These are phyloP conservation scores for Meandrusa payeni DNA, from an alignment of 2,888 invertebrate species.

Conservation along the genomic window DNA sequence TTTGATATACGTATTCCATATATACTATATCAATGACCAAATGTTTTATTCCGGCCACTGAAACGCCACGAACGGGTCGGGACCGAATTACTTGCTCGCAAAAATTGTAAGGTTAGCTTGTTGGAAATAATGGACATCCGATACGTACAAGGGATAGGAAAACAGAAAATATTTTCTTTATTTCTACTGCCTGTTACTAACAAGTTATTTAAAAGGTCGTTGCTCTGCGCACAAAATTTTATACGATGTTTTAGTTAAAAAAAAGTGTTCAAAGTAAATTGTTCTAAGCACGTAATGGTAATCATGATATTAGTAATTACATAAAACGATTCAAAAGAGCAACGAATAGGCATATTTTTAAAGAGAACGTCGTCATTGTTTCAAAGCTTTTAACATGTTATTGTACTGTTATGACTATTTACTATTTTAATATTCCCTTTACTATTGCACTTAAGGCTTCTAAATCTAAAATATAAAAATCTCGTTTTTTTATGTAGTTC, in stretches of 20 bases:
- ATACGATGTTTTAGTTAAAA: not conserved
- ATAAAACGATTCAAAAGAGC: no score
- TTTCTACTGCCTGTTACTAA: constrained; percentile 6
- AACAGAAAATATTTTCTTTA: constrained; percentile 15
- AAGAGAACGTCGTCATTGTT: no score
- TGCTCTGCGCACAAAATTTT: not conserved
- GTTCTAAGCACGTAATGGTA: no score
- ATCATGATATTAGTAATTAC: no score
- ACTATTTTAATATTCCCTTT: no score
- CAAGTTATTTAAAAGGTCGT: constrained; percentile 20
- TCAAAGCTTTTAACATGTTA: no score
- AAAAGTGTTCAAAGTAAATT: no score
- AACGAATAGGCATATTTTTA: no score
- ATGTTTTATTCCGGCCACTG: constrained; percentile 72
- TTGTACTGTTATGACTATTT: no score
- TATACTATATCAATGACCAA: constrained; percentile 33
- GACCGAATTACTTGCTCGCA: constrained; percentile 65
- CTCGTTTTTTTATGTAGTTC: no score
- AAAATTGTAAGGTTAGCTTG: constrained; percentile 58
- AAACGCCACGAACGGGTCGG: constrained; percentile 64
- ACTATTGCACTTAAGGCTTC: no score
- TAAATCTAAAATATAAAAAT: no score
- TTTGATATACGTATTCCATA: constrained; percentile 24
- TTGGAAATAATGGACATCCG: constrained; percentile 57
- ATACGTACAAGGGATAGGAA: constrained; percentile 37